Percentiles rank a stretch among this genome's conserved stretches.
Evolutionary conservation across 1,140 invertebrate genomes (phyloP).

Genomic region (Manduca sexta): DNA sequence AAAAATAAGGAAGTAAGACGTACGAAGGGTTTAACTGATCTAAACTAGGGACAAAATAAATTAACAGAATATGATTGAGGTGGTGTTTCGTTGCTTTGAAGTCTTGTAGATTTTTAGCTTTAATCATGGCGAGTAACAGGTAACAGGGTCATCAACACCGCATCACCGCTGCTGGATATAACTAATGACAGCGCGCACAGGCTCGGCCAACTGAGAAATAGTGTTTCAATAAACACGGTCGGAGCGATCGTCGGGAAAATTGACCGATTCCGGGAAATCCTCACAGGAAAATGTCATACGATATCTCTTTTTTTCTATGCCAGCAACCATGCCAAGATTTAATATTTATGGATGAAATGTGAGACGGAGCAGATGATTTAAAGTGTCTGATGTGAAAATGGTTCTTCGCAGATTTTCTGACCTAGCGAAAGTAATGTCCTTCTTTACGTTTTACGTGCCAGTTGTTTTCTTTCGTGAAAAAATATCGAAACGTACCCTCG

Average conservation of each 20-base stretch:
- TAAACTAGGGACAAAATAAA: too few species aligned
- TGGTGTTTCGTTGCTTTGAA: background rate
- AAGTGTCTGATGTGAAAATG: constrained; percentile 68
- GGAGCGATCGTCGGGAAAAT: constrained; percentile 61
- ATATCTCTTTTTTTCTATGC: constrained; percentile 64
- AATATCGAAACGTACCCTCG: constrained; percentile 51
- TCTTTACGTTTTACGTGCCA: constrained; percentile 62
- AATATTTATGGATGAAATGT: constrained; percentile 72
- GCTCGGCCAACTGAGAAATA: constrained; percentile 51
- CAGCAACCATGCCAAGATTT: constrained; percentile 57
- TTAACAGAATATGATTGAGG: too few species aligned
- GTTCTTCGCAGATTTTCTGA: constrained; percentile 67
- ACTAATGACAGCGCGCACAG: constrained; percentile 31
- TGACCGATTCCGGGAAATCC: constrained; percentile 64
- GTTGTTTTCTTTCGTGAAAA: constrained; percentile 61
- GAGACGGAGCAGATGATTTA: constrained; percentile 67
- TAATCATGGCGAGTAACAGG: background rate
- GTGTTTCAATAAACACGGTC: constrained; percentile 65
- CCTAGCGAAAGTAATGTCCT: constrained; percentile 66
- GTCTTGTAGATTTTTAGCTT: too few species aligned
- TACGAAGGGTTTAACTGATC: too few species aligned
- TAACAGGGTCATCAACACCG: background rate
- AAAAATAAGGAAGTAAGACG: too few species aligned
- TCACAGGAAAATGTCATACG: constrained; percentile 55
- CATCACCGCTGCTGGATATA: constrained; percentile 10